Conservation (phyloP, 2,797 vertebrate species). For the Parambassis ranga region DNA sequence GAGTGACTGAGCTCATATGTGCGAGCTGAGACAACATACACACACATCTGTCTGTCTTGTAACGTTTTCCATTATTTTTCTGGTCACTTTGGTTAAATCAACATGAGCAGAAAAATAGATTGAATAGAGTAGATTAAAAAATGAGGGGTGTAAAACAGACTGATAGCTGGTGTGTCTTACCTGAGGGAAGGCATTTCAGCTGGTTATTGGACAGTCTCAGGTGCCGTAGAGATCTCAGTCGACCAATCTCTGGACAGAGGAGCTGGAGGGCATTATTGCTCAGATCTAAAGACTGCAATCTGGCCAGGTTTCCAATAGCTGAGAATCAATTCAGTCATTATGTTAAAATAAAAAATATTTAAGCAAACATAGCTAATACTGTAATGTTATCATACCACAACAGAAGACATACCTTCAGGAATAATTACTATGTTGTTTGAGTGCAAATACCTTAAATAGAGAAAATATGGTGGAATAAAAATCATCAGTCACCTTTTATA, state of each 20-base stretch:
- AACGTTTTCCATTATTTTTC: not conserved
- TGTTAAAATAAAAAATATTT: not conserved
- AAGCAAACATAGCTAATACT: not conserved
- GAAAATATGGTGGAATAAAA: slow-evolving; percentile 17
- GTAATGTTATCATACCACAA: not conserved
- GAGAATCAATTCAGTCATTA: slow-evolving; percentile 9
- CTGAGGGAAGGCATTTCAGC: slow-evolving; percentile 90
- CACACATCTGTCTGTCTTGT: not conserved
- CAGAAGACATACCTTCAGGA: slow-evolving; percentile 88
- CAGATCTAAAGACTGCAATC: slow-evolving; percentile 94
- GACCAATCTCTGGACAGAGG: slow-evolving; percentile 94
- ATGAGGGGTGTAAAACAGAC: not conserved
- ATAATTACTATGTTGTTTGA: slow-evolving; percentile 96
- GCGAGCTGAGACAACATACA: not conserved
- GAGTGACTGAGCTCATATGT: no score
- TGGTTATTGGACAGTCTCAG: slow-evolving; percentile 94
- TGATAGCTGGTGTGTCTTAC: slow-evolving; percentile 59
- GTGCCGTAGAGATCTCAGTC: slow-evolving; percentile 90
- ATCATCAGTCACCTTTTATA: no score
- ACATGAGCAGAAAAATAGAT: no score
- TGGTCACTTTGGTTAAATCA: no score
- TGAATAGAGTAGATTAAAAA: no score
- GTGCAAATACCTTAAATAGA: slow-evolving; percentile 88
- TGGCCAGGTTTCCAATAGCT: slow-evolving; percentile 93
- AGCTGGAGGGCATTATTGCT: slow-evolving; percentile 95